Evolutionary conservation across 2,113 vertebrate species (phyloP).

Genomic region (Ancistrus triradiatus): DNA sequence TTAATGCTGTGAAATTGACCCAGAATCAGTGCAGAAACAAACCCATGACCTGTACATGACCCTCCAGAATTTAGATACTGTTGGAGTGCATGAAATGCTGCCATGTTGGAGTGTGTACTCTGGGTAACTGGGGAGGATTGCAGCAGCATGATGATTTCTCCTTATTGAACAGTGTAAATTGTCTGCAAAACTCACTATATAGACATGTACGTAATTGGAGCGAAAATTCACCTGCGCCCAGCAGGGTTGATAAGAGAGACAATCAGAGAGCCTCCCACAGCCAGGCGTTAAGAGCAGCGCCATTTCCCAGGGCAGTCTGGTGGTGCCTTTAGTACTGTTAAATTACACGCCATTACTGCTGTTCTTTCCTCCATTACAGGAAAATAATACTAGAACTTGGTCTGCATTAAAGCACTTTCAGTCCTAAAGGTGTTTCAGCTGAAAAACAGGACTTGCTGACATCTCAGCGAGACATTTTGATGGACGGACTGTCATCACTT

Average conservation of each 20-base stretch:
- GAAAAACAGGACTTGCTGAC: neutral
- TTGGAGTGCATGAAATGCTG: constrained; percentile 11
- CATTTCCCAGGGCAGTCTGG: constrained; percentile 31
- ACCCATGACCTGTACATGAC: neutral
- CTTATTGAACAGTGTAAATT: constrained; percentile 3
- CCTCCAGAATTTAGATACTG: constrained; percentile 15
- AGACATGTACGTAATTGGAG: constrained; percentile 8
- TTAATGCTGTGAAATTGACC: neutral
- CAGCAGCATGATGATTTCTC: constrained; percentile 1
- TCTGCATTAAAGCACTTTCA: neutral
- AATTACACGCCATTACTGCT: constrained; percentile 36
- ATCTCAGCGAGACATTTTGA: neutral
- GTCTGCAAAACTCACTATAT: constrained; percentile 10
- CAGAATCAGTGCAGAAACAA: neutral
- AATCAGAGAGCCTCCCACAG: neutral
- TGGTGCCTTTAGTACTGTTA: constrained; percentile 20
- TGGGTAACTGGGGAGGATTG: constrained; percentile 7
- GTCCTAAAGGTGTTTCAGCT: neutral
- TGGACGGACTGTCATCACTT: constrained; percentile 1
- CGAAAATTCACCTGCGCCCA: constrained; percentile 9
- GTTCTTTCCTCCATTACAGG: constrained; percentile 27
- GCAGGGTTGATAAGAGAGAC: neutral
- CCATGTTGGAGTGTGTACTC: constrained; percentile 24
- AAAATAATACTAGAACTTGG: constrained; percentile 25
- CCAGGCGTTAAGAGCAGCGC: neutral